These are phyloP conservation scores for Melanophora roralis DNA, from an alignment of 2,888 invertebrate species.

Conservation along the genomic window DNA sequence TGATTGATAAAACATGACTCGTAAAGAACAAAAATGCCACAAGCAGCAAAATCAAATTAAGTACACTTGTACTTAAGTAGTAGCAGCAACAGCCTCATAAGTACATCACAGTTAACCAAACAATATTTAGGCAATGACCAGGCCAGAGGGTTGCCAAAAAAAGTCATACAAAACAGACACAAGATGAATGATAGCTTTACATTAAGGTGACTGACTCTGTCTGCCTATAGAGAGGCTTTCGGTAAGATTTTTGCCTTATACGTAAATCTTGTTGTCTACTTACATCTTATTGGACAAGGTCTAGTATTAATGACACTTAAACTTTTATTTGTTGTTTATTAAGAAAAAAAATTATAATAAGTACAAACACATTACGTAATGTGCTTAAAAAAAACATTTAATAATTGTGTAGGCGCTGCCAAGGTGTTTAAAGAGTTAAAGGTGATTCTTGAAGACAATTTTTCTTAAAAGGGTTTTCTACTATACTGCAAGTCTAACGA, in stretches of 20 bases:
- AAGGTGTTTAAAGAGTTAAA: too few relatives aligned
- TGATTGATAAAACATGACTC: constrained; percentile 38
- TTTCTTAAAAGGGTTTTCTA: too few relatives aligned
- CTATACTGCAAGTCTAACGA: too few relatives aligned
- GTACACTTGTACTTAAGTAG: background rate
- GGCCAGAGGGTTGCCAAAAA: background rate
- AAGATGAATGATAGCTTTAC: constrained; percentile 51
- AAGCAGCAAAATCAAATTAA: background rate
- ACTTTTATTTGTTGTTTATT: background rate
- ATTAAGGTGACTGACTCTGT: constrained; percentile 43
- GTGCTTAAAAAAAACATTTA: too few relatives aligned
- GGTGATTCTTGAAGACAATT: too few relatives aligned
- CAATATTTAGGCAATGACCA: background rate
- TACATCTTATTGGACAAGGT: constrained; percentile 47
- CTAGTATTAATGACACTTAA: constrained; percentile 29
- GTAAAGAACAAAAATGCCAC: constrained; percentile 22
- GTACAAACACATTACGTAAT: constrained; percentile 31
- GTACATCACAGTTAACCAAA: constrained; percentile 16
- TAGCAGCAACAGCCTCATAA: background rate
- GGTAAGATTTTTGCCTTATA: constrained; percentile 21
- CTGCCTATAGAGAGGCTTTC: constrained; percentile 1
- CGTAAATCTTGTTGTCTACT: constrained; percentile 27
- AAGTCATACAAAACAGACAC: constrained; percentile 22
- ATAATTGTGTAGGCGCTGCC: too few relatives aligned
- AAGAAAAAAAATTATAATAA: constrained; percentile 7